These are phyloP conservation scores for Bolborhynchus lineola DNA, from an alignment of 2,113 vertebrate genomes.

Conservation along the genomic window DNA sequence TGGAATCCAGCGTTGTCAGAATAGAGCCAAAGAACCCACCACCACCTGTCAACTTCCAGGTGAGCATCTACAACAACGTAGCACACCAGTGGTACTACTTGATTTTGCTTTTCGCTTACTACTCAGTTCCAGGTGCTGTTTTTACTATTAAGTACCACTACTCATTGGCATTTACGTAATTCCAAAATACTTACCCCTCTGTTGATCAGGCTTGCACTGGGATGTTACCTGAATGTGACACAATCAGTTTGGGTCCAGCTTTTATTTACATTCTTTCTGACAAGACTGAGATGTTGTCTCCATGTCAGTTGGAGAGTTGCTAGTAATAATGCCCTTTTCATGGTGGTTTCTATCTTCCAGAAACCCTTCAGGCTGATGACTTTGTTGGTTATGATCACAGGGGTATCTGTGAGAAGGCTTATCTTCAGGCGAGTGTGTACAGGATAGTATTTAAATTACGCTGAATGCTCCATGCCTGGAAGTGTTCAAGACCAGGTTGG, in stretches of 20 bases:
- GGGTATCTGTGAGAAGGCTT: background rate
- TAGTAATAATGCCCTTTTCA: background rate
- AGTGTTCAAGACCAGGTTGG: background rate
- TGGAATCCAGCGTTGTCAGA: constrained; percentile 97
- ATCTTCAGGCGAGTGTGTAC: background rate
- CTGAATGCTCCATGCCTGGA: background rate
- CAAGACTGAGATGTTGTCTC: background rate
- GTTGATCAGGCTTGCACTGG: background rate
- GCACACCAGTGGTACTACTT: background rate
- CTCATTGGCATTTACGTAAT: background rate
- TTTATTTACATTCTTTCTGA: background rate
- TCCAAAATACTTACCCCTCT: background rate
- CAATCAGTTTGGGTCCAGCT: fast-evolving
- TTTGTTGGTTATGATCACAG: background rate
- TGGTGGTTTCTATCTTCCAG: fast-evolving
- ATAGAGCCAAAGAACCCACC: constrained; percentile 98
- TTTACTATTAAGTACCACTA: background rate
- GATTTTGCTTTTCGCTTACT: background rate
- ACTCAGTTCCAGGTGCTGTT: background rate
- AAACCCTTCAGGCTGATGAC: background rate
- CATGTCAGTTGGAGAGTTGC: background rate
- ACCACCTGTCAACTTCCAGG: constrained; percentile 96
- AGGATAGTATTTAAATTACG: background rate
- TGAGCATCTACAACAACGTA: constrained; percentile 9
- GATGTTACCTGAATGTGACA: fast-evolving